Evolutionary conservation across 2,888 invertebrate genomes (phyloP), one percentile per base, ranked within the genome.

Genomic region (Cremastobaeus sp.): DNA sequence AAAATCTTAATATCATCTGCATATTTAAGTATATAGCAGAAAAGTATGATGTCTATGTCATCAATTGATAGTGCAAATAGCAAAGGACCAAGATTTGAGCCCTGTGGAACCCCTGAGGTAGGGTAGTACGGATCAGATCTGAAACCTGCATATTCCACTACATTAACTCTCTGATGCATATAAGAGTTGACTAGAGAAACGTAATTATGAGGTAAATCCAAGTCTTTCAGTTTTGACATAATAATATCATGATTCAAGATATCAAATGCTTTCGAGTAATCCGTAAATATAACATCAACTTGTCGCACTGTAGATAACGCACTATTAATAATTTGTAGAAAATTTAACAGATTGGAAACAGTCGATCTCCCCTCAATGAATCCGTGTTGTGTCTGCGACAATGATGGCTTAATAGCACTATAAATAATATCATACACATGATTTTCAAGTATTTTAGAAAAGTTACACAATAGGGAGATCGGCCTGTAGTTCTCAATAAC

Each of bases 401-500:
- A 8, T 5, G 25, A 25, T 8, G 8, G 3, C 8, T n/a, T n/a
- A n/a, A n/a, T n/a, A n/a, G n/a, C n/a, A n/a, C n/a, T n/a, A 15
- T 8, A 39, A 9, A 20, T 6, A 15, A 15, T 20, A n/a, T 47
- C 17, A 15, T 28, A 47, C 11, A 47, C 14, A 5, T 14, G 3
- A n/a, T 47, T 47, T 47, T 25, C 47, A 2, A 47, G 15, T 11
- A 47, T 32, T 55, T 55, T 32, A 14, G 21, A 34, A 20, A 43
- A 25, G 15, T 64, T 21, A 17, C 18, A 28, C 9, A 65, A 34
- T 17, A 25, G 18, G 8, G 25, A 48, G 12, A 45, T 52, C 17
- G 39, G n/a, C 25, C 47, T 12, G 14, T 47, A 30, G 14, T 47
- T 20, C 1, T 18, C 4, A 4, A 47, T 14, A 21, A 14, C 9